Percentiles rank a stretch among this genome's conserved stretches.
phyloP scores from a whole-genome alignment of 2,888 invertebrate species.

The Phlogophora meticulosa region DNA sequence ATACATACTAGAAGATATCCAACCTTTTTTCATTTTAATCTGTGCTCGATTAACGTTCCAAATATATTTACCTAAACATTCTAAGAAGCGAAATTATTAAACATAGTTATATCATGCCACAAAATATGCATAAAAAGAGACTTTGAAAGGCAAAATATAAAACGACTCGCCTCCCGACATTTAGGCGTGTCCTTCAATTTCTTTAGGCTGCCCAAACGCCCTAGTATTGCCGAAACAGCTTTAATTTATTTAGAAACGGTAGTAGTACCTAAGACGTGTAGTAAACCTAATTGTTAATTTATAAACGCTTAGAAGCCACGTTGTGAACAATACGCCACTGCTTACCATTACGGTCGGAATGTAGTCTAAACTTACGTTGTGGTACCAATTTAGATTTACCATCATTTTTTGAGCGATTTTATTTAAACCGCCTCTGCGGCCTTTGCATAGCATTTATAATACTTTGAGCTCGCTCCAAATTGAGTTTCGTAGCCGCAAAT shows the following conservation, averaged over 20 bases:
- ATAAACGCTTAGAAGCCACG: constrained; percentile 74
- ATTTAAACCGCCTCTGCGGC: constrained; percentile 35
- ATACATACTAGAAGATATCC: background rate
- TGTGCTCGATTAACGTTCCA: background rate
- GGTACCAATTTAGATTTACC: constrained; percentile 56
- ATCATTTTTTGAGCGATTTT: constrained; percentile 38
- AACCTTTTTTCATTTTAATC: background rate
- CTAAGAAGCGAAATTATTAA: constrained; percentile 17
- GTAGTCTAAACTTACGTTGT: constrained; percentile 84
- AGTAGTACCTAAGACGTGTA: constrained; percentile 14
- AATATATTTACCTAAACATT: constrained; percentile 38
- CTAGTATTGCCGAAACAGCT: constrained; percentile 4
- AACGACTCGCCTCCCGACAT: constrained; percentile 27
- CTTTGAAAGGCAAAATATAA: constrained; percentile 39
- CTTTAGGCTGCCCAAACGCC: constrained; percentile 1
- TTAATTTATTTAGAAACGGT: constrained; percentile 41
- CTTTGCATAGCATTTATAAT: constrained; percentile 61
- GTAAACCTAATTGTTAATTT: constrained; percentile 74
- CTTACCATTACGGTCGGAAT: constrained; percentile 81
- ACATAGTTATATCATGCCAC: constrained; percentile 17
- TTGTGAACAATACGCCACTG: constrained; percentile 78
- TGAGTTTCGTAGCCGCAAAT: constrained; percentile 70
- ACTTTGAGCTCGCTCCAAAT: constrained; percentile 59
- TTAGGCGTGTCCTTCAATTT: constrained; percentile 27
- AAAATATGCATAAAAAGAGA: constrained; percentile 36